Evolutionary conservation across 53 echinoderm and acorn worm genomes (phyloP).

Genomic region (Holothuria leucospilota): DNA sequence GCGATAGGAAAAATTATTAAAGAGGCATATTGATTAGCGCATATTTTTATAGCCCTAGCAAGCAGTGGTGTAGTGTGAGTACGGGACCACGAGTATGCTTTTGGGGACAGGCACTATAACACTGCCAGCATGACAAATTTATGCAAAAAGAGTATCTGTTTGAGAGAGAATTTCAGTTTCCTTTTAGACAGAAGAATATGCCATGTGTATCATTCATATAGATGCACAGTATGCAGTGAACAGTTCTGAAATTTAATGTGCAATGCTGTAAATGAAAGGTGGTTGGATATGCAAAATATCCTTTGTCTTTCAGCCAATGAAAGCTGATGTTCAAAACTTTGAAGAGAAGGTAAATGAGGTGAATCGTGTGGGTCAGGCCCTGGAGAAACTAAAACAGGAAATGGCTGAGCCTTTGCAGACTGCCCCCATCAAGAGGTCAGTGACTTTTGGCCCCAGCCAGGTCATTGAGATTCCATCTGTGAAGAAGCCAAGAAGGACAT

Average conservation of each 20-base stretch:
- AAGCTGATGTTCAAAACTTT: slow-evolving; percentile 72
- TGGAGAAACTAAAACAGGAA: slow-evolving; percentile 78
- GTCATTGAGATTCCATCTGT: slow-evolving; percentile 41
- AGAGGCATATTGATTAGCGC: no score
- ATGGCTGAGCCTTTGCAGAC: slow-evolving; percentile 74
- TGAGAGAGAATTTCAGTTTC: no score
- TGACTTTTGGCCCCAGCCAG: slow-evolving; percentile 55
- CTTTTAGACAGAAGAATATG: no score
- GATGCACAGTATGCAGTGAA: no score
- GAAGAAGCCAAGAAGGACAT: slow-evolving; percentile 76
- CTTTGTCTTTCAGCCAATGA: slow-evolving; percentile 67
- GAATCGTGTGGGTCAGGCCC: slow-evolving; percentile 68
- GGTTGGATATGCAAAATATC: neutral
- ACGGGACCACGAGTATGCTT: no score
- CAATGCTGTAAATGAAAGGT: neutral
- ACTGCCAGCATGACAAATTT: no score
- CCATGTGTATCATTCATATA: no score
- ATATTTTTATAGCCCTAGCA: no score
- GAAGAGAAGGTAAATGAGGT: slow-evolving; percentile 80
- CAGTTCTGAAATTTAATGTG: neutral
- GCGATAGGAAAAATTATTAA: no score
- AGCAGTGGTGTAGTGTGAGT: no score
- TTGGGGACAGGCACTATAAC: no score
- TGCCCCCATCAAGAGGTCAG: slow-evolving; percentile 76
- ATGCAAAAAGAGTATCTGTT: no score